Evolutionary conservation across 2,113 vertebrate genomes (phyloP).

Genomic region (Scolopax mira): DNA sequence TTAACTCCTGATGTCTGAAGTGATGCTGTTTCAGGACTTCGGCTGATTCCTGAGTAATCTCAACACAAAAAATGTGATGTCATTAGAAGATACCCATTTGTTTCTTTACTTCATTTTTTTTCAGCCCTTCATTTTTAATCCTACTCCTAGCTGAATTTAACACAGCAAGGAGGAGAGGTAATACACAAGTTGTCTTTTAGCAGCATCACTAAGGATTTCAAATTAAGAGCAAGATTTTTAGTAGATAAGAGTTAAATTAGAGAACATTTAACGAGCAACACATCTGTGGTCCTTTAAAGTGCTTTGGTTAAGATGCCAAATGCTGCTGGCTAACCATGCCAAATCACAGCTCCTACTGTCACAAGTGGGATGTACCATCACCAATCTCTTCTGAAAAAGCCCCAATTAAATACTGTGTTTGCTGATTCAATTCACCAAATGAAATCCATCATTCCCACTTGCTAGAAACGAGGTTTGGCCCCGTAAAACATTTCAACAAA

Average conservation of each 20-base stretch:
- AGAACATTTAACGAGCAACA: not conserved
- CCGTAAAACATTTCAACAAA: not conserved
- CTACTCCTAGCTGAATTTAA: not conserved
- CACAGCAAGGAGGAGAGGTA: not conserved
- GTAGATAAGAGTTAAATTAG: not conserved
- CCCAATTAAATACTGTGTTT: not conserved
- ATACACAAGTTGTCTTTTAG: not conserved
- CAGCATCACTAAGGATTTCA: not conserved
- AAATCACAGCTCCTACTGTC: not conserved
- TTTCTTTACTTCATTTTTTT: not conserved
- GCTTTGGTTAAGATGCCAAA: not conserved
- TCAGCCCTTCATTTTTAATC: not conserved
- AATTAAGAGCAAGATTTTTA: not conserved
- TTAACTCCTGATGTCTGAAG: not conserved
- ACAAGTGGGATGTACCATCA: not conserved
- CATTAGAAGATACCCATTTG: not conserved
- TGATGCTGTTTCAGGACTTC: not conserved
- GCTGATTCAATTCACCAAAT: not conserved
- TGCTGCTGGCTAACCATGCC: not conserved
- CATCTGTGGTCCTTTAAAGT: not conserved
- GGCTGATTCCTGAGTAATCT: not conserved
- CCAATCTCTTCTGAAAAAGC: not conserved
- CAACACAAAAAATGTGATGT: rapidly evolving
- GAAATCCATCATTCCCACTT: not conserved
- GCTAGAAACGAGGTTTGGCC: not conserved